Evolutionary conservation across 2,888 invertebrate species (phyloP), one percentile per base, ranked within the genome.

Genomic region (Caenorhabditis sp.): DNA sequence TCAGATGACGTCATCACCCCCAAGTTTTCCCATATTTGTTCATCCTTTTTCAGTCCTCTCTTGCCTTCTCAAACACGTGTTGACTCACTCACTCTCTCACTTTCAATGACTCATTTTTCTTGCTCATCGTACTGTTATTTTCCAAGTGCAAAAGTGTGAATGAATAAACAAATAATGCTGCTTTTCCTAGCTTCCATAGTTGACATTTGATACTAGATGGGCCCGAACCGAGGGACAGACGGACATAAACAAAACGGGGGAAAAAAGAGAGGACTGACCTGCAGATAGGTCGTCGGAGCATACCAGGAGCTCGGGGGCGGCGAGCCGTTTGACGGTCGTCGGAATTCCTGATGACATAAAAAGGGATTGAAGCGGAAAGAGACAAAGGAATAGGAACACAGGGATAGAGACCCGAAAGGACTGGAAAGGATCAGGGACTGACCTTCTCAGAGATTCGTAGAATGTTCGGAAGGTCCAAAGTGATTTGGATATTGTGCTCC

Each of bases 401-500:
- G 17, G 5, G 15, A 41, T 24, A 24, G 26, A 15, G n/a, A 26
- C 32, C 15, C 3, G 11, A 27, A 27, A n/a, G 32, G 32, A 30
- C n/a, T 20, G 37, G 58, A 22, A 53, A 22, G n/a, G 32, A 30
- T 11, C 15, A n/a, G 41, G 9, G 11, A 52, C 66, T 61, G 11
- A 81, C 79, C 74, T 55, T 53, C 17, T 50, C 68, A 39, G 39
- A 24, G 26, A 68, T 59, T 41, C 75, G 48, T 35, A 70, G 35
- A 17, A 82, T 75, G 37, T 81, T 81, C 11, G 86, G 82, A 53
- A 86, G 62, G 22, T 81, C 72, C 56, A 79, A 63, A 11, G 81
- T 79, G 48, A 87, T 62, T 52, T 75, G 73, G 58, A 87, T 79
- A 22, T 79, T 74, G 71, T 85, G 70, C 32, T 85, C 81, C 24